phyloP scores from a whole-genome alignment of 1,140 invertebrate species.

The Spodoptera frugiperda region DNA sequence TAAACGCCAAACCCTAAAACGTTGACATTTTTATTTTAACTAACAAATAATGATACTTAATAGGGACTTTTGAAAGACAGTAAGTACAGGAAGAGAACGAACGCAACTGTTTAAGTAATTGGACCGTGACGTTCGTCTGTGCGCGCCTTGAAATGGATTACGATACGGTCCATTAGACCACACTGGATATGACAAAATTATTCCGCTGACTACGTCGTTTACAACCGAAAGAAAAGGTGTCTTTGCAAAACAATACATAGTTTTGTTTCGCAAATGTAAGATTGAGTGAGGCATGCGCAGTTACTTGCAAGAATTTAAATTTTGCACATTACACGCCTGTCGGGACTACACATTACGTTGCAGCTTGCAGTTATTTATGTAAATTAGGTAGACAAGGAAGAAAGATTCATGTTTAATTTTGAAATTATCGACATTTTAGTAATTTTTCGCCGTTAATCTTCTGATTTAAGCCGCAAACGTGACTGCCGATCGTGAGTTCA shows the following conservation, averaged over 20 bases:
- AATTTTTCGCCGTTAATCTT: no score
- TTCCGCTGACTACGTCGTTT: constrained; percentile 1
- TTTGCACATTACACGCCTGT: constrained; percentile 18
- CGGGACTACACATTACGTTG: neutral
- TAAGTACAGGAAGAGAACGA: constrained; percentile 24
- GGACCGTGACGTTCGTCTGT: constrained; percentile 64
- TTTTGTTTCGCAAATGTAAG: constrained; percentile 19
- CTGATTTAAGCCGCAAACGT: neutral
- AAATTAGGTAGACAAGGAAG: neutral
- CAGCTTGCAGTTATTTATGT: constrained; percentile 15
- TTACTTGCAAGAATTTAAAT: constrained; percentile 13
- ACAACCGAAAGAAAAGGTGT: constrained; percentile 1
- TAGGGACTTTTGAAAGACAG: constrained; percentile 12
- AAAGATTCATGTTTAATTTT: neutral
- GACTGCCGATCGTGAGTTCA: no score
- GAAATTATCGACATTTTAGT: neutral
- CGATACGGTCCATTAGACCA: constrained; percentile 68
- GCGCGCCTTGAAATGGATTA: constrained; percentile 63
- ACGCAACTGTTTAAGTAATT: constrained; percentile 62
- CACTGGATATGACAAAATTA: constrained; percentile 39
- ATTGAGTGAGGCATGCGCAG: neutral
- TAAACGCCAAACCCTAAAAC: constrained; percentile 74
- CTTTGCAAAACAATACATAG: constrained; percentile 9
- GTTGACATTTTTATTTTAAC: neutral
- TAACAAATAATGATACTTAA: neutral